Base-by-base conservation (phyloP, 1,140 invertebrate genomes). In the Diuraphis noxia region DNA sequence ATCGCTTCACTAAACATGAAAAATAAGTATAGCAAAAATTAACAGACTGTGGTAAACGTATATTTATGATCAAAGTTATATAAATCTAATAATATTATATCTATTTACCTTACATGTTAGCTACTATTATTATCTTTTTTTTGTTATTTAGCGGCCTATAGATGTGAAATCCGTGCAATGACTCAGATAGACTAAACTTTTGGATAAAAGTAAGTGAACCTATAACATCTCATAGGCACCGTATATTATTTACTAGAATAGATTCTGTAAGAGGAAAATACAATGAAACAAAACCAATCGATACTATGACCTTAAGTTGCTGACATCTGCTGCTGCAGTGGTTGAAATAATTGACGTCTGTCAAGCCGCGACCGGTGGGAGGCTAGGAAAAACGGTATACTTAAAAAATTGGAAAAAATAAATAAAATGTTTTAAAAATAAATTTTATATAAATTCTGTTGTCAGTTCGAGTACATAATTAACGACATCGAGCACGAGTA, bases 391-490 rank as follows among this genome's bases (percentile, higher is more conserved):
- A 41, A 41, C 13, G 23, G 38, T 84, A 84, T n/a, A 84, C 56
- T 72, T 72, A 84, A 41, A 84, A 79, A n/a, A n/a, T 84, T 41
- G 25, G 30, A 84, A 84, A 82, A 82, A 82, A n/a, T n/a, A n/a
- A 82, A 41, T 21, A 41, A 13, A 25, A 38, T 81, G 1, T 40
- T 81, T 25, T 40, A 72, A n/a, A n/a, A 72, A 72, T 72, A 72
- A 72, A 72, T 72, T n/a, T n/a, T 81, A 25, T 40, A 84, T 84
- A 49, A 86, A 86, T 49, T 86, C 43, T 36, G 43, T 36, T 86
- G 85, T 87, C 49, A 30, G 21, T n/a, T 87, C 49, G 85, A 52
- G 49, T 38, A 13, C 34, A 85, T 49, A 85, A 36, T 46, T 49
- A 23, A 85, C 43, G 36, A 17, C 23, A 36, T 5, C 6, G 21